Evolutionary conservation across 1,140 invertebrate species (phyloP), one percentile per base, ranked within the genome.

Genomic region (Anthonomus grandis): DNA sequence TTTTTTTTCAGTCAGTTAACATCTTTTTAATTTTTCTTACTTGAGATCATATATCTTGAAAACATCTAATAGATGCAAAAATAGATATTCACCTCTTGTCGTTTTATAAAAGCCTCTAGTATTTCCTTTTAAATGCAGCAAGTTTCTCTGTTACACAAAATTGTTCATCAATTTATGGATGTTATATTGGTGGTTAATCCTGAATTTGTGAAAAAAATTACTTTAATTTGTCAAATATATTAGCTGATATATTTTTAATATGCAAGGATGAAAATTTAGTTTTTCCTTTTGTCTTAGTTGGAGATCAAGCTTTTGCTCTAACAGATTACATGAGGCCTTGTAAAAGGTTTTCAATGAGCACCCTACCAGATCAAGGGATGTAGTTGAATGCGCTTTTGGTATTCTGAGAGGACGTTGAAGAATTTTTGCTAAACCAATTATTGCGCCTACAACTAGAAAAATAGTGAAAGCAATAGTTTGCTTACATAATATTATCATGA

Each of bases 111-210:
- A 36, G 21, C 31, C n/a, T n/a, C n/a, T n/a, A n/a, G n/a, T n/a
- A n/a, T n/a, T n/a, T n/a, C n/a, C n/a, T 51, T 51, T 41, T 31
- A 42, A 57, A 49, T 39, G 47, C 27, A 38, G 45, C 46, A 48
- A 55, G 53, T 34, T 55, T 44, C 36, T 55, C 53, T 51, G n/a
- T n/a, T n/a, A 57, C 55, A 51, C 46, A 25, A 42, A 51, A 39
- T 52, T 57, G 47, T 51, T 51, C 51, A 57, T 57, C 55, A 50
- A 57, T 57, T 57, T 37, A 45, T 34, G 25, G 44, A 27, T 49
- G n/a, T 49, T 36, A 57, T 2, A 57, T 50, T 22, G 36, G 31
- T n/a, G 37, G 22, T 25, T 50, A 56, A 52, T 48, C 37, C 31
- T 37, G 42, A 48, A 56, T 37, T 47, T 56, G 44, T 47, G 18